Base-by-base conservation (phyloP, 2,797 vertebrate species). In the Hydrocynus forskahlii region DNA sequence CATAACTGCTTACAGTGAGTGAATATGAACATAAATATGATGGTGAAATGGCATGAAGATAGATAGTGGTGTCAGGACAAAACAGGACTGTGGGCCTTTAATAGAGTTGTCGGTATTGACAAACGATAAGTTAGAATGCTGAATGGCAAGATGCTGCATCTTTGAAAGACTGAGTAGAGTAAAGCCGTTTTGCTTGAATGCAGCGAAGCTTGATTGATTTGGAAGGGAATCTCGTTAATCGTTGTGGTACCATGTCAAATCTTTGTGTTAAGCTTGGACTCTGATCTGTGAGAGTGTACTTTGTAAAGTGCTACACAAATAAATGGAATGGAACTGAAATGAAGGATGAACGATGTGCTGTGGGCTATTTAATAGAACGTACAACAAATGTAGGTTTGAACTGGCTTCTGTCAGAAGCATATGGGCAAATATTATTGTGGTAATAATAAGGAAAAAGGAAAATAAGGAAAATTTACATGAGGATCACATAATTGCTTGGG, bases 21-120 rank as follows among this genome's bases (percentile, higher is more conserved):
- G 86, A 82, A 86, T 83, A 77, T 82, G 79, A 60, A 55, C 81
- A 88, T 86, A 86, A 86, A 88, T 83, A 76, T 83, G 81, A 83
- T 66, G 79, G 66, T 38, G 69, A 48, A 70, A 83, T 78, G 83
- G 75, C 83, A 69, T 25, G n/a, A 43, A 66, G 81, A 76, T 69
- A 62, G 54, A 87, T 78, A 60, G 54, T n/a, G 57, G 71, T 77
- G 69, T 82, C 75, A 45, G 17, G 50, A 48, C 72, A 69, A 84
- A 82, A 69, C 50, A 81, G 74, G 79, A 54, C 55, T 40, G 23
- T 0, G 16, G 38, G 64, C 1, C 71, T 57, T 77, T 80, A 80
- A 78, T 70, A 71, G 19, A 80, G 81, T 76, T 80, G 81, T 77
- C 80, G 57, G 64, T 19, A 71, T 64, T 71, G 76, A 81, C 75